phyloP scores from a whole-genome alignment of 2,113 vertebrate species.

The Cervus canadensis region DNA sequence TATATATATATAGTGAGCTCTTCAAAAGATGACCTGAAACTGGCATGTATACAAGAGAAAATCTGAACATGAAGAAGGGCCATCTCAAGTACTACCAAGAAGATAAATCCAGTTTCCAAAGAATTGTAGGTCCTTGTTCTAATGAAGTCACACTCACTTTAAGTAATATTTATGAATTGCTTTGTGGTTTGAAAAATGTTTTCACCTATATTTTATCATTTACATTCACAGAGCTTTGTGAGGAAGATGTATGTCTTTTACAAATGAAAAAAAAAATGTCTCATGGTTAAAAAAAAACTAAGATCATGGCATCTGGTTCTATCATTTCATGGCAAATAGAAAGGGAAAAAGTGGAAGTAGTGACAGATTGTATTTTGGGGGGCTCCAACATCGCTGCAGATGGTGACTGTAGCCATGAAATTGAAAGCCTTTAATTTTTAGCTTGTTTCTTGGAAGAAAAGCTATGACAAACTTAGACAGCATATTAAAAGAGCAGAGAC shows the following conservation, averaged over 20 bases:
- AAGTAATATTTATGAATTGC: neutral
- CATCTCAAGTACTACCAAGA: neutral
- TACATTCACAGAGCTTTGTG: neutral
- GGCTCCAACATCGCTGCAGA: neutral
- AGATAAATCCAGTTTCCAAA: neutral
- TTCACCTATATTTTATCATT: neutral
- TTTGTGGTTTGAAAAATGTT: neutral
- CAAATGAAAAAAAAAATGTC: slow-evolving; percentile 38
- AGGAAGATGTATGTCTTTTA: neutral
- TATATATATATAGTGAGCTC: neutral
- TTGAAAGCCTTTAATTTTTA: neutral
- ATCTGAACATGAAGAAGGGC: neutral
- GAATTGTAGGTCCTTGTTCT: neutral
- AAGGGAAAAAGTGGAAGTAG: neutral
- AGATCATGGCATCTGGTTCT: neutral
- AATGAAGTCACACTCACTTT: neutral
- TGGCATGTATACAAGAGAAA: neutral
- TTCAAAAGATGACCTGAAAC: neutral
- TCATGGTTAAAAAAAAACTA: neutral
- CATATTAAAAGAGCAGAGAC: neutral
- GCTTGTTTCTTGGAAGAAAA: neutral
- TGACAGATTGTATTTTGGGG: neutral
- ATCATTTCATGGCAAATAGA: neutral
- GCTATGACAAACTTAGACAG: neutral
- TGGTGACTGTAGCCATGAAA: neutral